Base-by-base conservation (phyloP, 2,797 vertebrate genomes). In the Micropoecilia bifurca region DNA sequence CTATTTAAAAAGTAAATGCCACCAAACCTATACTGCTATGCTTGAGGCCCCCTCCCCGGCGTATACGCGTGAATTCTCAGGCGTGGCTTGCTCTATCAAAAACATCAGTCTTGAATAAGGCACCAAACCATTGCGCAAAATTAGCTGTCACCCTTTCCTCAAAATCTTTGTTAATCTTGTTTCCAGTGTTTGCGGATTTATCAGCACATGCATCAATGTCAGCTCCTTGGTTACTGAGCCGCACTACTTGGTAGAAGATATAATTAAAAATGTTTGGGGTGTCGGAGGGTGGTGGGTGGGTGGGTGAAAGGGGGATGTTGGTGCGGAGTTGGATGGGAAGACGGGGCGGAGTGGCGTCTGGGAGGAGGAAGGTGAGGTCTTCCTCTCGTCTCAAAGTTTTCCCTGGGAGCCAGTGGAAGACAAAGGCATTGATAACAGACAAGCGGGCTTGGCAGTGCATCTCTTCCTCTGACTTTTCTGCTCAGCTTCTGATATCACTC, bases 171-270 rank as follows among this genome's bases (percentile, higher is more conserved):
- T 99, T 99, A 99, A 99, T 99, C 97, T 99, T 96, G 98, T 99
- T 99, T 99, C 98, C 97, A 98, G 97, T 98, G 97, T 99, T 99
- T 98, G 97, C 97, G 97, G 98, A 97, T 99, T 99, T 99, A 99
- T 99, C 98, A 99, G 97, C 98, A 98, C 98, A 99, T 99, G 98
- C 97, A 99, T 99, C 98, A 99, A 97, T 99, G 98, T 99, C 98
- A 99, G 96, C 96, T 98, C 97, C 97, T 99, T 97, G 97, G 97
- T 99, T 99, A 99, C 98, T 97, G 97, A 98, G 97, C 97, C 96
- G 95, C 97, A 96, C 94, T 97, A 97, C 96, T 97, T 97, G 96
- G 96, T 96, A 97, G 97, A 97, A 99, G 98, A 99, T 99, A 98
- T 99, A 99, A 99, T 99, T 99, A 99, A 99, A 99, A 99, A 98